Base-by-base conservation (phyloP, 2,797 vertebrate species). In the Geotrypetes seraphini region DNA sequence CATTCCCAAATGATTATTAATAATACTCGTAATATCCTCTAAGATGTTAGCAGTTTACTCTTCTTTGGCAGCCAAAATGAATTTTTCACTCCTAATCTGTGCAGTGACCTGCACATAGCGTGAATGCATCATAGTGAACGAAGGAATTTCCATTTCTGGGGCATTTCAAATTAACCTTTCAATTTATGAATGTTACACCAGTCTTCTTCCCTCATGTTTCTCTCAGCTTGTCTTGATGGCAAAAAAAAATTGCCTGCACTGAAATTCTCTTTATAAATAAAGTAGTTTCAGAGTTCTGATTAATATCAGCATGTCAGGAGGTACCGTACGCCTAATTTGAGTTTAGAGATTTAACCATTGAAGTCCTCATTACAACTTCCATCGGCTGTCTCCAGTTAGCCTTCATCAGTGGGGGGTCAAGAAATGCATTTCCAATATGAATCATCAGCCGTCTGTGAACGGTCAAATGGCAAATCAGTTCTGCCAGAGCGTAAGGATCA, bases 271-370 rank as follows among this genome's bases (percentile, higher is more conserved):
- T n/a, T n/a, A 46, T 65, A 61, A 36, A 54, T 68, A 61, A 65
- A 27, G 58, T 19, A 45, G 45, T 47, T 57, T 11, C 47, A 57
- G 48, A 40, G 45, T 43, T 45, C 50, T 47, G 69, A 71, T 63
- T 53, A 65, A 61, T 48, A 67, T 60, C 65, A 71, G 38, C 50
- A 44, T 36, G 24, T 50, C 60, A 46, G 57, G 58, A 63, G 57
- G 61, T 53, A 60, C 55, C 57, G 61, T 53, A 60, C 55, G 63
- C 63, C 53, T 69, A 58, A 69, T 66, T 65, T 65, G 41, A 50
- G 50, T 42, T 33, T 59, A 46, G 54, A 57, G 50, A 53, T 47
- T 53, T 46, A 52, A 54, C 65, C 57, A 66, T 40, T 57, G 58
- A 53, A 61, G 46, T 44, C 37, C 45, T 69, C 54, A 57, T 71